phyloP scores from a whole-genome alignment of 2,888 invertebrate species.

The Timandra comae region DNA sequence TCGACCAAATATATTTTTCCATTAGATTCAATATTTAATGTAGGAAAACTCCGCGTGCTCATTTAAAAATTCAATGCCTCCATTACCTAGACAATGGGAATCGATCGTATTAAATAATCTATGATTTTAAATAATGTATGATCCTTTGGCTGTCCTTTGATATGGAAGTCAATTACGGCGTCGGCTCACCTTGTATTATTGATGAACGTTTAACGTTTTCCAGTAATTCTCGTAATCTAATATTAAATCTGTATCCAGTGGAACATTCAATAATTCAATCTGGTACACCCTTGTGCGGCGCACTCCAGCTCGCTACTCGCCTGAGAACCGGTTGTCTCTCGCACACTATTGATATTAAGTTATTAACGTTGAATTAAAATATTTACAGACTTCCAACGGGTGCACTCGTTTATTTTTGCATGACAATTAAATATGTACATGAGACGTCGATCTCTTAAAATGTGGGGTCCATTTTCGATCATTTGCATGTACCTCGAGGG shows the following conservation, averaged over 20 bases:
- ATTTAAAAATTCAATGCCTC: slow-evolving; percentile 37
- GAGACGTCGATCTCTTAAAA: slow-evolving; percentile 35
- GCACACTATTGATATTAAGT: slow-evolving; percentile 47
- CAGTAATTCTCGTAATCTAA: slow-evolving; percentile 30
- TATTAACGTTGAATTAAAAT: slow-evolving; percentile 66
- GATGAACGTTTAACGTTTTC: slow-evolving; percentile 21
- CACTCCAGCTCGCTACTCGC: slow-evolving; percentile 12
- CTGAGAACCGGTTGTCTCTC: slow-evolving; percentile 40
- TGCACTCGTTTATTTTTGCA: slow-evolving; percentile 59
- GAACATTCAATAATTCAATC: slow-evolving; percentile 44
- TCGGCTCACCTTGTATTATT: slow-evolving; percentile 8
- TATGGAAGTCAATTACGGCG: slow-evolving; percentile 9
- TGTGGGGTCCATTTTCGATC: slow-evolving; percentile 42
- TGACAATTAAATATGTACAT: slow-evolving; percentile 58
- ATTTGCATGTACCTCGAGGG: slow-evolving; percentile 53
- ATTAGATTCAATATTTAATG: slow-evolving; percentile 33
- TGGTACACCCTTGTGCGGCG: slow-evolving; percentile 29
- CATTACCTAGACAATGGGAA: slow-evolving; percentile 32
- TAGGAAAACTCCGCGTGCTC: slow-evolving; percentile 24
- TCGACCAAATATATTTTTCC: too few species aligned
- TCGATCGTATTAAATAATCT: slow-evolving; percentile 43
- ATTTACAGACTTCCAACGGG: slow-evolving; percentile 50
- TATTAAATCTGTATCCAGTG: slow-evolving; percentile 38
- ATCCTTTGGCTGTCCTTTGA: slow-evolving; percentile 20
- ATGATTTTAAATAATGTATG: slow-evolving; percentile 37